A percentile compares a stretch with the other conserved stretches of the same genome.
These are phyloP conservation scores for Nycticebus coucang DNA, from an alignment of 2,113 vertebrate species.

Conservation along the genomic window DNA sequence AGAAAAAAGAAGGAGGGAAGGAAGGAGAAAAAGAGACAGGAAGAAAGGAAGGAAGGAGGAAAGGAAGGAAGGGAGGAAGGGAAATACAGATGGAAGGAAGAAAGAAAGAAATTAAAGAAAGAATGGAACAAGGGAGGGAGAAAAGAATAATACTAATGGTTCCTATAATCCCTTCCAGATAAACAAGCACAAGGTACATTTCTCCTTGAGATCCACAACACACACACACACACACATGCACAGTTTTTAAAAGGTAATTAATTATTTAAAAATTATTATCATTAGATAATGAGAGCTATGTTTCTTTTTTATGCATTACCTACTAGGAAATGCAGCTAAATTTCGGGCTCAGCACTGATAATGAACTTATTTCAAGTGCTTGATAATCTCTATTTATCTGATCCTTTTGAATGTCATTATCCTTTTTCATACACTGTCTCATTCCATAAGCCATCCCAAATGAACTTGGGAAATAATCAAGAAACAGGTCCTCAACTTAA, in stretches of 20 bases:
- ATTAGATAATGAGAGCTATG: slow-evolving; percentile 56
- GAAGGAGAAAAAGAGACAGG: background rate
- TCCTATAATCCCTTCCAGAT: background rate
- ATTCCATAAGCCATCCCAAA: slow-evolving; percentile 34
- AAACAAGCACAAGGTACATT: background rate
- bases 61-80: background rate
- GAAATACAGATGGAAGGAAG: background rate
- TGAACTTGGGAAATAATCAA: slow-evolving; percentile 42
- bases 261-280: slow-evolving; percentile 61
- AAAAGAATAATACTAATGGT: background rate
- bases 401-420: slow-evolving; percentile 41
- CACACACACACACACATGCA: background rate
- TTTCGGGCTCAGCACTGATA: slow-evolving; percentile 47
- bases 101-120: too few species aligned
- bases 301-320: slow-evolving; percentile 57
- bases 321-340: slow-evolving; percentile 53
- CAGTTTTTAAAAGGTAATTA: slow-evolving; percentile 24
- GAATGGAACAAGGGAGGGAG: too few species aligned
- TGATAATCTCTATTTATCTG: slow-evolving; percentile 49
- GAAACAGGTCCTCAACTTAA: background rate
- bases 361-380: slow-evolving; percentile 62
- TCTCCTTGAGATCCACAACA: slow-evolving; percentile 26
- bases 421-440: slow-evolving; percentile 25
- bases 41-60: too few species aligned
- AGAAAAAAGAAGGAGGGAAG: background rate